phyloP scores from a whole-genome alignment of 2,113 vertebrate genomes.

The Cardinalis cardinalis region DNA sequence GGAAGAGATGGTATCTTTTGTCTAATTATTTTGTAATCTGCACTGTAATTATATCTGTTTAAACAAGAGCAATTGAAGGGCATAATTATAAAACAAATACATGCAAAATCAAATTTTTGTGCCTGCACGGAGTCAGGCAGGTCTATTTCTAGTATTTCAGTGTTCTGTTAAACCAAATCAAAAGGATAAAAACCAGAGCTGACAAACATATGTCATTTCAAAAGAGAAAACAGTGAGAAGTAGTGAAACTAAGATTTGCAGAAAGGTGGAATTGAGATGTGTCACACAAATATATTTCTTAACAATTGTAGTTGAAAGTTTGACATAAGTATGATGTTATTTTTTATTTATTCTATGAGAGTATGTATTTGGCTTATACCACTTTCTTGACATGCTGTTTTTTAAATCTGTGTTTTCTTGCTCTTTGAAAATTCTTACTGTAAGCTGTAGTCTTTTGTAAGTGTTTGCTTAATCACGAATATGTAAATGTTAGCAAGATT shows the following conservation, averaged over 20 bases:
- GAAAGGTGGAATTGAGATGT: background rate
- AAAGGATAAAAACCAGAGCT: background rate
- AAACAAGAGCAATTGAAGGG: background rate
- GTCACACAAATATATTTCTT: background rate
- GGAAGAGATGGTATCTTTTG: background rate
- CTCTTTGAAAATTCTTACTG: background rate
- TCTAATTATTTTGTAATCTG: background rate
- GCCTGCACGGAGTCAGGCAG: background rate
- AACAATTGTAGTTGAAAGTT: background rate
- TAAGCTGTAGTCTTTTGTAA: background rate
- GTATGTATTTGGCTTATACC: background rate
- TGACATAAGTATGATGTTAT: background rate
- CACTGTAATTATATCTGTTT: background rate
- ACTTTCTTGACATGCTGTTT: slow-evolving; percentile 20
- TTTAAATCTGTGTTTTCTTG: slow-evolving; percentile 33
- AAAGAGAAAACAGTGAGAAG: background rate
- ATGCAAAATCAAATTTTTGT: background rate
- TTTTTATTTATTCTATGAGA: background rate
- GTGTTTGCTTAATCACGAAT: slow-evolving; percentile 15
- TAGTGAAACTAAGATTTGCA: background rate
- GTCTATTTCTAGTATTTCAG: background rate
- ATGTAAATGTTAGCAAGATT: slow-evolving; percentile 57
- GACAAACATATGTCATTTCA: background rate
- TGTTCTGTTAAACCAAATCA: background rate
- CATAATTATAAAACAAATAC: background rate